Base-by-base conservation (phyloP, 2,797 vertebrate species). In the Choloepus didactylus region DNA sequence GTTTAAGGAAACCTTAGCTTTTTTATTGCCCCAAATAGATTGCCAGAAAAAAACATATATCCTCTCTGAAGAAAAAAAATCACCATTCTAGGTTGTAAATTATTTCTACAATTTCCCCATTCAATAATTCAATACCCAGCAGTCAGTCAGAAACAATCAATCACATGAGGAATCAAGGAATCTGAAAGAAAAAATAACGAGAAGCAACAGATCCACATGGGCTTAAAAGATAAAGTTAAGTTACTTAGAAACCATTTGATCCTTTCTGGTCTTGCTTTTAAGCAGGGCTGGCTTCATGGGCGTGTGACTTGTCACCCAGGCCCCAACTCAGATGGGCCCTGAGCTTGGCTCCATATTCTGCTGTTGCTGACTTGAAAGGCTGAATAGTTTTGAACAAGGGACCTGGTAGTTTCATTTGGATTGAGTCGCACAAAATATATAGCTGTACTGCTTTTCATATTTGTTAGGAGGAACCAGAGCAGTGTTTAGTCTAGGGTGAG, bases 231-330 rank as follows among this genome's bases (percentile, higher is more conserved):
- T 1, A 59, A 90, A 72, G 15, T 54, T 38, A 46, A 66, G 49
- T 70, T 59, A 19, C 56, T n/a, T 38, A 1, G 27, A 87, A 81
- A 66, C 51, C 19, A 5, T 77, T 64, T 70, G 29, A 66, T 14
- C 10, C 18, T 76, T 91, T 83, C 38, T 66, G 29, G 29, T 77
- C 6, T 81, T 83, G n/a, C 59, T 89, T 79, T 93, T 81, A 81
- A 93, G 35, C 9, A 77, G 3, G 2, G 10, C 15, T 64, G 14
- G 18, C 23, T 87, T 80, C 38, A 3, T 16, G 10, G 35, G 9
- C 27, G 27, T 64, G 35, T 73, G 83, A 79, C 29, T 44, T 23
- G 19, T 79, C 29, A 76, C 16, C 3, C 62, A 38, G 15, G 10
- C 6, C 2, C 35, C 14, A 7, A 21, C 59, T 18, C 31, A 54